Evolutionary conservation across 2,113 vertebrate genomes (phyloP).

Genomic region (Gopherus evgoodei): DNA sequence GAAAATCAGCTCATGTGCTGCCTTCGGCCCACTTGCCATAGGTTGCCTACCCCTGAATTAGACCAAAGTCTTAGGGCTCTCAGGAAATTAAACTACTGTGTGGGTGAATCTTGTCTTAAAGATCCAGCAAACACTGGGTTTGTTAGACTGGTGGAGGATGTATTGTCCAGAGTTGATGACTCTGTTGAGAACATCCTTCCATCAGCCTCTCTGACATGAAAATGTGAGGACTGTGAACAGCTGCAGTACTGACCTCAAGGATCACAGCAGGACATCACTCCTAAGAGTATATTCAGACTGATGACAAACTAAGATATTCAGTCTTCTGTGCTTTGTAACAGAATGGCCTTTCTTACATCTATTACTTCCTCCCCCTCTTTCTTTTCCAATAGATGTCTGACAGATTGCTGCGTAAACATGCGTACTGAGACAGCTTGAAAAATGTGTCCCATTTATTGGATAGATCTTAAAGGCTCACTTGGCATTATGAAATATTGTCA

Average conservation of each 20-base stretch:
- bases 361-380: background rate
- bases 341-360: background rate
- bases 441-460: conserved; percentile 51
- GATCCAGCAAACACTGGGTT: background rate
- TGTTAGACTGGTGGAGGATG: conserved; percentile 8
- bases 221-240: background rate
- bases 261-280: background rate
- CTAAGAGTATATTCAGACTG: background rate
- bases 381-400: background rate
- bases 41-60: background rate
- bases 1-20: too few species aligned
- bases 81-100: background rate
- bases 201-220: conserved; percentile 9
- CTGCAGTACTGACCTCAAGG: background rate
- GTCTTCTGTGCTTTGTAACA: background rate
- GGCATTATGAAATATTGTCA: conserved; percentile 58
- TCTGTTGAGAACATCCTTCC: background rate
- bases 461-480: conserved; percentile 42
- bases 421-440: conserved; percentile 51
- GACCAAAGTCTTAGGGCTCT: background rate
- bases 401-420: background rate
- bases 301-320: background rate
- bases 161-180: background rate
- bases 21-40: too few species aligned
- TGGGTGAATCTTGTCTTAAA: background rate